These are phyloP conservation scores for Calameuta idolon DNA, from an alignment of 2,888 invertebrate genomes.

Conservation along the genomic window DNA sequence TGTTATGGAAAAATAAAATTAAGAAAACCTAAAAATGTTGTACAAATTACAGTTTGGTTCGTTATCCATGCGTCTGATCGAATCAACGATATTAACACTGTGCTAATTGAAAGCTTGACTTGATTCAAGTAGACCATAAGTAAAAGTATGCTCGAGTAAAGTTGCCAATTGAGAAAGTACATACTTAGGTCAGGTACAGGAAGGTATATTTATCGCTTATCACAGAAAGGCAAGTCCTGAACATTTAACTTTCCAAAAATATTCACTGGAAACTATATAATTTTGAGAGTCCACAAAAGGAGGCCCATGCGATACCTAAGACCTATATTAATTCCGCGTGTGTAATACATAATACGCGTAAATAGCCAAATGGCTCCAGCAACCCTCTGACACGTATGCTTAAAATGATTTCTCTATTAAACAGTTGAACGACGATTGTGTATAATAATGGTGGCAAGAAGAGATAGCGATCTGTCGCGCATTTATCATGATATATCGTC, in stretches of 20 bases:
- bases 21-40: no score
- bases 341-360: no score
- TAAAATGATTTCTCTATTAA: slow-evolving; percentile 46
- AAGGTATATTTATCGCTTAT: slow-evolving; percentile 10
- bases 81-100: no score
- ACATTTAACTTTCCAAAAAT: neutral
- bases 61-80: no score
- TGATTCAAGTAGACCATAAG: no score
- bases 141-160: no score
- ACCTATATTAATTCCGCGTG: no score
- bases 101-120: no score
- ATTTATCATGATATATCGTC: slow-evolving; percentile 39
- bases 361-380: no score
- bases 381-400: slow-evolving; percentile 13
- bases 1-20: no score
- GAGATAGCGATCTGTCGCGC: slow-evolving; percentile 38
- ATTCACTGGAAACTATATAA: neutral
- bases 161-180: no score
- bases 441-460: slow-evolving; percentile 40
- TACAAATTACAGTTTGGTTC: no score
- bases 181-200: neutral
- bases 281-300: slow-evolving; percentile 30
- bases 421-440: slow-evolving; percentile 48
- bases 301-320: neutral
- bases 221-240: neutral